These are phyloP conservation scores for Porphyrio hochstetteri DNA, from an alignment of 2,113 vertebrate genomes.

Conservation along the genomic window DNA sequence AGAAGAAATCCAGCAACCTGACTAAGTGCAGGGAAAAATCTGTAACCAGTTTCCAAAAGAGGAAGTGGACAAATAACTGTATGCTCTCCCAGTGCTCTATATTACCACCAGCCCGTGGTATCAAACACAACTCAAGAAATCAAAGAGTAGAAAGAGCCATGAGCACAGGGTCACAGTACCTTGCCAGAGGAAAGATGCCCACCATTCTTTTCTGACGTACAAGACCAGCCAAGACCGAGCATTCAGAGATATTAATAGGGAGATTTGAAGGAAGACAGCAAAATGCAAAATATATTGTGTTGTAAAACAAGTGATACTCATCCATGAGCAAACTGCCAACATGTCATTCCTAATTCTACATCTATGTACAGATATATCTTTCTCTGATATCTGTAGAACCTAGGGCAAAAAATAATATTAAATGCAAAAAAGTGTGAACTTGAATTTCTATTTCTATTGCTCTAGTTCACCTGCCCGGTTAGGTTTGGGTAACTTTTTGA, in stretches of 20 bases:
- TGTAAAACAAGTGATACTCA: slow-evolving; percentile 3
- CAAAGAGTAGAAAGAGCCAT: not conserved
- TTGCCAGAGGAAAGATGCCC: not conserved
- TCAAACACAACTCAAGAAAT: not conserved
- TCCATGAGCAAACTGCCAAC: not conserved
- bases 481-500: not conserved
- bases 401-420: not conserved
- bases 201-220: not conserved
- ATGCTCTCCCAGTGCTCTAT: not conserved
- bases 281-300: not conserved
- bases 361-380: not conserved
- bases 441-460: not conserved
- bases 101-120: not conserved
- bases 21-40: not conserved
- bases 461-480: not conserved
- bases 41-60: not conserved
- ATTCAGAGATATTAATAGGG: not conserved
- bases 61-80: not conserved
- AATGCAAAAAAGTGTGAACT: not conserved
- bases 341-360: not conserved
- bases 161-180: not conserved
- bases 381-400: not conserved
- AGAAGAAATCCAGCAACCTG: not conserved
- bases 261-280: not conserved
- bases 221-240: not conserved